Evolutionary conservation across 2,888 invertebrate genomes (phyloP).

Genomic region (Neoitamus cyanurus): DNA sequence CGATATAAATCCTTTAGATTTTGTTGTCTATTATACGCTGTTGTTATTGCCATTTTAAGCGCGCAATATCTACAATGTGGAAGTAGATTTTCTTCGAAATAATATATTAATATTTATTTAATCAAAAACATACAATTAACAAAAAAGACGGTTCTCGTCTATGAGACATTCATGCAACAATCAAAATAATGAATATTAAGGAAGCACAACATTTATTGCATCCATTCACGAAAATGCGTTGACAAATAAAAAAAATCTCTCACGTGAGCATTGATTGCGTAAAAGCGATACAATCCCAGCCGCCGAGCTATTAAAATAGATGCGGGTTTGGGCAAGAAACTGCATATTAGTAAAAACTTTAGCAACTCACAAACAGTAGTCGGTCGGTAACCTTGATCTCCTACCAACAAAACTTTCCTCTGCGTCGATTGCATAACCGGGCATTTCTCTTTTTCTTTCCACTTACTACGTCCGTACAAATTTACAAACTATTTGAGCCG

Average conservation of each 20-base stretch:
- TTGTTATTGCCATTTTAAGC: too few species aligned
- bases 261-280: not conserved
- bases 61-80: too few species aligned
- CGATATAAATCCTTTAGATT: too few species aligned
- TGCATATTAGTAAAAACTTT: not conserved
- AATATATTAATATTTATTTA: too few species aligned
- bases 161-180: not conserved
- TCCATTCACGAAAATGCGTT: not conserved
- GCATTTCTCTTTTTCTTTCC: conserved; percentile 20
- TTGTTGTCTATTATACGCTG: too few species aligned
- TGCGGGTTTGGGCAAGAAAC: not conserved
- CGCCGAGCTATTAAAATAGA: not conserved
- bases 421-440: not conserved
- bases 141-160: too few species aligned
- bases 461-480: not conserved
- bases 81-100: too few species aligned
- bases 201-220: not conserved
- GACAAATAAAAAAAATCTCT: not conserved
- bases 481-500: not conserved
- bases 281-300: not conserved
- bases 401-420: conserved; percentile 3
- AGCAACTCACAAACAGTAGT: not conserved
- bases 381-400: conserved; percentile 26
- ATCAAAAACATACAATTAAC: too few species aligned
- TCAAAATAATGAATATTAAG: not conserved